A percentile compares a stretch with the other conserved stretches of the same genome.
Evolutionary conservation across 2,113 vertebrate genomes (phyloP).

Genomic region (Malaclemys terrapin): DNA sequence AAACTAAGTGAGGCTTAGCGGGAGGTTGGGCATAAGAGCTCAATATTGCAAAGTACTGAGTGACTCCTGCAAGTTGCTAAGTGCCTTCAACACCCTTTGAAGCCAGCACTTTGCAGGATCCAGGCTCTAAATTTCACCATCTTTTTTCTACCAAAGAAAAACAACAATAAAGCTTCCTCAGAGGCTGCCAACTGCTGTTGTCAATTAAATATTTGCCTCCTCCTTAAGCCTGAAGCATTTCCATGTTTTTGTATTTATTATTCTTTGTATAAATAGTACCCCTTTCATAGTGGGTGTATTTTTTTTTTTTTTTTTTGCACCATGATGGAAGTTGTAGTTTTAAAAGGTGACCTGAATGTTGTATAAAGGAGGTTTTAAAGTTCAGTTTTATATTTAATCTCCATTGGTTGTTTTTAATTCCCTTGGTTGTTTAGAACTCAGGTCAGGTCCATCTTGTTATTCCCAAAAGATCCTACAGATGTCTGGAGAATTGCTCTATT

Average conservation of each 20-base stretch:
- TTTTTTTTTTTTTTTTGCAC: neutral
- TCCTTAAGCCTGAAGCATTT: neutral
- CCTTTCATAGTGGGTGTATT: neutral
- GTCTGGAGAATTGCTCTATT: neutral
- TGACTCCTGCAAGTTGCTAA: neutral
- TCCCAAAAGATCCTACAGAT: neutral
- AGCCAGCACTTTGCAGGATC: neutral
- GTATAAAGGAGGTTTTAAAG: neutral
- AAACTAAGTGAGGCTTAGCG: neutral
- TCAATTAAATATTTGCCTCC: neutral
- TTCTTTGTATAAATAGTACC: neutral
- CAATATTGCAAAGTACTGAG: neutral
- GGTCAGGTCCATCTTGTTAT: neutral
- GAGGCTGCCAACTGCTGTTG: neutral
- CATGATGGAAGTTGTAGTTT: neutral
- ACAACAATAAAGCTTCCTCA: neutral
- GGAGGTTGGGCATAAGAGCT: neutral
- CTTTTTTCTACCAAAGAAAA: neutral
- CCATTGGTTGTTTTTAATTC: neutral
- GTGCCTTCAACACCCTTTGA: neutral
- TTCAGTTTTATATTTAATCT: neutral
- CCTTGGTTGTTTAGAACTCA: neutral
- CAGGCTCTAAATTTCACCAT: neutral
- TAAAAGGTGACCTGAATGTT: neutral
- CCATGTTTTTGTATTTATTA: neutral